Percentiles rank a stretch among this genome's conserved stretches.
Evolutionary conservation across 2,888 invertebrate genomes (phyloP).

Genomic region (Drosophila maculinotata): DNA sequence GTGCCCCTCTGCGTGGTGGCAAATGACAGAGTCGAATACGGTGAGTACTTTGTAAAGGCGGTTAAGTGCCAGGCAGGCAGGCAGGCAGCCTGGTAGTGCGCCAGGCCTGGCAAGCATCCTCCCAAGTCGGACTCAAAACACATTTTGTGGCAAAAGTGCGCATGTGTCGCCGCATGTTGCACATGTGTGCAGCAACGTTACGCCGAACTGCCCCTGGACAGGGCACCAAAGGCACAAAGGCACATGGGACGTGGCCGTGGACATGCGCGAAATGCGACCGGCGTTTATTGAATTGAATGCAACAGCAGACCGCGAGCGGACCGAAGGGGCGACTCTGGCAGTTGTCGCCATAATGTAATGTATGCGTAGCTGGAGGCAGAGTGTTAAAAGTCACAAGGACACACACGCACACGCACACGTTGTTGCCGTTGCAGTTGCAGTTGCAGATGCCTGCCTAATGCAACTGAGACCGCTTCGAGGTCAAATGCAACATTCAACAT

Average conservation of each 20-base stretch:
- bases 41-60: constrained; percentile 34
- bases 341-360: constrained; percentile 51
- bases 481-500: constrained; percentile 47
- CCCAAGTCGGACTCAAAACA: constrained; percentile 66
- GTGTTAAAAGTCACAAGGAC: constrained; percentile 82
- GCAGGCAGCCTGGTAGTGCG: constrained; percentile 3
- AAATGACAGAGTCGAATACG: constrained; percentile 17
- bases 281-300: constrained; percentile 74
- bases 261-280: constrained; percentile 68
- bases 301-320: constrained; percentile 26
- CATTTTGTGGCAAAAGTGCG: constrained; percentile 49
- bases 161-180: constrained; percentile 75
- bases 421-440: constrained; percentile 19
- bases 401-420: constrained; percentile 53
- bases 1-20: constrained; percentile 67
- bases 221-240: constrained; percentile 21
- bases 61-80: constrained; percentile 43
- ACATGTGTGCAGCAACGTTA: constrained; percentile 69
- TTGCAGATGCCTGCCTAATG: constrained; percentile 34
- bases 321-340: constrained; percentile 43
- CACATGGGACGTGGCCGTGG: constrained; percentile 16
- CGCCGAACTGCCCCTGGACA: constrained; percentile 52
- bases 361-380: constrained; percentile 27
- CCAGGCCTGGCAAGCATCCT: constrained; percentile 2
- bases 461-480: constrained; percentile 36